A percentile compares a stretch with the other conserved stretches of the same genome.
Conservation (phyloP, 2,888 invertebrate genomes). For the Ophraella communa region DNA sequence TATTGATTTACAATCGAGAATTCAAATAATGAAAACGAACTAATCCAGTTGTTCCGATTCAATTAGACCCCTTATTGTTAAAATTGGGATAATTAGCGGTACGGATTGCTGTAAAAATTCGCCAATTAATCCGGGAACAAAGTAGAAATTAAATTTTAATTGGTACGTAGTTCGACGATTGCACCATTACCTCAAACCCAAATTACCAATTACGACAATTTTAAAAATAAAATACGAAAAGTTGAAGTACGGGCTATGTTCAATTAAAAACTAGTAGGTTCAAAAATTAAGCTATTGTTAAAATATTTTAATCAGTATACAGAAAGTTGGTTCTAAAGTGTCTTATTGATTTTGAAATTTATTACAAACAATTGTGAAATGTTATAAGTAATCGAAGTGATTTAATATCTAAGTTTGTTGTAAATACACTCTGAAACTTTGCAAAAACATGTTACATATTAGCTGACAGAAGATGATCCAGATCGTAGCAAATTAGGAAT, state of each 20-base stretch:
- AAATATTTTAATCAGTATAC: too few relatives aligned
- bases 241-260: not conserved
- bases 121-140: slow-evolving; percentile 5
- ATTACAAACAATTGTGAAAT: too few relatives aligned
- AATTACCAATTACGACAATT: slow-evolving; percentile 7
- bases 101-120: slow-evolving; percentile 1
- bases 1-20: slow-evolving; percentile 1
- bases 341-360: too few relatives aligned
- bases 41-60: slow-evolving; percentile 4
- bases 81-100: slow-evolving; percentile 8
- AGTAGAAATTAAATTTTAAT: slow-evolving; percentile 11
- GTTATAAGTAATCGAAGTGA: too few relatives aligned
- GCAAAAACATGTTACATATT: too few relatives aligned
- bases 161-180: slow-evolving; percentile 3
- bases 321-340: too few relatives aligned
- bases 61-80: slow-evolving; percentile 1
- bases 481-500: too few relatives aligned
- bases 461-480: too few relatives aligned
- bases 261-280: too few relatives aligned
- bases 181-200: not conserved
- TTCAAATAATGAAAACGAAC: slow-evolving; percentile 7
- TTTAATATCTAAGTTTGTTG: too few relatives aligned
- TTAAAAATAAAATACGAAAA: not conserved
- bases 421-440: too few relatives aligned
- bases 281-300: too few relatives aligned